These are phyloP conservation scores for Rhamnusium bicolor DNA, from an alignment of 2,888 invertebrate species.

Conservation along the genomic window DNA sequence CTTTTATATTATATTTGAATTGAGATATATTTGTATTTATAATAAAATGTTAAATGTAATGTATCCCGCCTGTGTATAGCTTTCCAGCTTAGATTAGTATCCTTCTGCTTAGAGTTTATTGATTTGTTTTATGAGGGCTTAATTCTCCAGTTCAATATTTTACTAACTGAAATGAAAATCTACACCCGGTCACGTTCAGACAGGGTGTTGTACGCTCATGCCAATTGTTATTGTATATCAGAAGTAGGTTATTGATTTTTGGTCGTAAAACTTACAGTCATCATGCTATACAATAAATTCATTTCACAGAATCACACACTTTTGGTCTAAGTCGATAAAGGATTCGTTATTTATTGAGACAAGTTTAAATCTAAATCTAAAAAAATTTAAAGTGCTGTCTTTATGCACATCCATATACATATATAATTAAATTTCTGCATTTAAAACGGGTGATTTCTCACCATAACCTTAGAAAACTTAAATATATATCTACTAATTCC, in stretches of 20 bases:
- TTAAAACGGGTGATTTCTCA: too few species aligned
- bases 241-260: not conserved
- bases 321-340: not conserved
- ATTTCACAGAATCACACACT: not conserved
- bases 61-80: not conserved
- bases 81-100: not conserved
- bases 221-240: not conserved
- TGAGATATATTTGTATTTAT: not conserved
- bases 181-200: not conserved
- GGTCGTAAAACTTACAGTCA: too few species aligned
- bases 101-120: not conserved
- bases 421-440: too few species aligned
- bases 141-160: conserved; percentile 7
- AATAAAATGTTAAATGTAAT: not conserved
- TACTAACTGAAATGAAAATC: not conserved
- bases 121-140: not conserved
- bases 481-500: too few species aligned
- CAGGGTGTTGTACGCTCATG: not conserved
- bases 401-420: too few species aligned
- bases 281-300: not conserved
- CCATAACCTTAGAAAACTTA: too few species aligned
- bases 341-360: too few species aligned
- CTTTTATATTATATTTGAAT: not conserved
- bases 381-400: too few species aligned
- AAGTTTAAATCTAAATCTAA: too few species aligned